Conservation (phyloP, 92 coral and sea anemone genomes). For the Epizoanthus rinbou region DNA sequence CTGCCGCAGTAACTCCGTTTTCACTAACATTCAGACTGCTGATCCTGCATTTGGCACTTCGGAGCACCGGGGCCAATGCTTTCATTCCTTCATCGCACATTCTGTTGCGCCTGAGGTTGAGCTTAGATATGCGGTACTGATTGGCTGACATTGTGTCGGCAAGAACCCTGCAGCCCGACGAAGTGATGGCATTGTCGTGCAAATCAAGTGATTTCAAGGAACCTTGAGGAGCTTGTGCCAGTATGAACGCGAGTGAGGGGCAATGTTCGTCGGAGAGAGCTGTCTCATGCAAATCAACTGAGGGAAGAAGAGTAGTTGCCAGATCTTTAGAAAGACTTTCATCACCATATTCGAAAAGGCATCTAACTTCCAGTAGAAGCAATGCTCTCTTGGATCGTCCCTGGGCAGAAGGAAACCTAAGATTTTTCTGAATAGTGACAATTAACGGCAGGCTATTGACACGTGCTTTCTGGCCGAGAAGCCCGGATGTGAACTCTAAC, state of each 20-base stretch:
- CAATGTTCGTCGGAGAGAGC: constrained; percentile 24
- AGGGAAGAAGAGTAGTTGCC: constrained; percentile 42
- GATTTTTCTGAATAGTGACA: too few species aligned
- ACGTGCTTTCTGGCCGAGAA: neutral
- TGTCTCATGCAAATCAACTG: constrained; percentile 22
- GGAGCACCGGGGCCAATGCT: constrained; percentile 36
- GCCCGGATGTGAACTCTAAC: constrained; percentile 38
- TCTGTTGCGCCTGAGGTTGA: constrained; percentile 20
- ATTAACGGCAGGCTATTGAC: too few species aligned
- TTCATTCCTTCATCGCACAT: constrained; percentile 30
- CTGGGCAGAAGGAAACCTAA: too few species aligned
- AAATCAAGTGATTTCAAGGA: constrained; percentile 33
- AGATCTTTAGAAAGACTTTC: constrained; percentile 14
- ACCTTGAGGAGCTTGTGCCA: constrained; percentile 25
- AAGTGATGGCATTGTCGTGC: constrained; percentile 35
- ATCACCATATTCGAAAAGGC: constrained; percentile 39
- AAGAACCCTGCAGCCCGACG: constrained; percentile 24
- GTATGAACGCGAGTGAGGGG: constrained; percentile 32
- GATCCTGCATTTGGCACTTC: constrained; percentile 11
- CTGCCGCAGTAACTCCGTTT: constrained; percentile 30
- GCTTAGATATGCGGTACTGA: constrained; percentile 34
- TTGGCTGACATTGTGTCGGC: constrained; percentile 19
- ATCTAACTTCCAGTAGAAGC: neutral
- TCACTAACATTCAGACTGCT: constrained; percentile 32
- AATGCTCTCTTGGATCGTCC: too few species aligned